A percentile compares a stretch with the other conserved stretches of the same genome.
Conservation (phyloP, 2,113 vertebrate genomes). For the Engraulis encrasicolus region DNA sequence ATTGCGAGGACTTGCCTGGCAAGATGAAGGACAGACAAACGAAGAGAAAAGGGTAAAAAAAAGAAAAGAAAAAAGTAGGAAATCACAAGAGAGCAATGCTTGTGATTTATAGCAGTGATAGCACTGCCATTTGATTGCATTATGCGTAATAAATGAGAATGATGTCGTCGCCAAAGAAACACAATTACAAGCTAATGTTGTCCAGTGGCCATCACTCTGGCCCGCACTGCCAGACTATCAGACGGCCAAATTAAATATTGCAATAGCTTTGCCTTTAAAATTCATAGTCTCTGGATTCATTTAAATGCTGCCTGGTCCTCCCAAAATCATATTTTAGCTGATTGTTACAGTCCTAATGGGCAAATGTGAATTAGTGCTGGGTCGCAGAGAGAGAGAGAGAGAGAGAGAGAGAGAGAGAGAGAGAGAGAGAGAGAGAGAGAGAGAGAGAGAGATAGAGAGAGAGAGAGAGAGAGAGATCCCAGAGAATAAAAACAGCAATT, state of each 20-base stretch:
- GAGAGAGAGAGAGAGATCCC: too few relatives aligned
- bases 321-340: slow-evolving; percentile 44
- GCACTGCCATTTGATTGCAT: slow-evolving; percentile 48
- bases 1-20: background rate
- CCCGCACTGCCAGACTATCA: slow-evolving; percentile 59
- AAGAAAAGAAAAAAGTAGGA: background rate
- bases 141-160: slow-evolving; percentile 59
- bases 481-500: background rate
- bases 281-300: slow-evolving; percentile 68
- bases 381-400: background rate
- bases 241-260: slow-evolving; percentile 65
- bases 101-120: slow-evolving; percentile 50
- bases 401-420: too few relatives aligned
- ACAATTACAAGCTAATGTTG: slow-evolving; percentile 61
- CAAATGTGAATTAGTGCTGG: slow-evolving; percentile 55
- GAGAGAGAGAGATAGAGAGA: too few relatives aligned
- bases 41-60: background rate
- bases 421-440: too few relatives aligned
- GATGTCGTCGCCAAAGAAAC: slow-evolving; percentile 60
- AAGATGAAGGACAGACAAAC: background rate
- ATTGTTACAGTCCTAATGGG: slow-evolving; percentile 66
- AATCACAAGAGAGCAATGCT: slow-evolving; percentile 4
- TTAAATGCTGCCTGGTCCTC: slow-evolving; percentile 53
- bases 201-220: slow-evolving; percentile 62
- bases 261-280: slow-evolving; percentile 62